Conservation (phyloP, 2,113 vertebrate genomes). For the Reinhardtius hippoglossoides region DNA sequence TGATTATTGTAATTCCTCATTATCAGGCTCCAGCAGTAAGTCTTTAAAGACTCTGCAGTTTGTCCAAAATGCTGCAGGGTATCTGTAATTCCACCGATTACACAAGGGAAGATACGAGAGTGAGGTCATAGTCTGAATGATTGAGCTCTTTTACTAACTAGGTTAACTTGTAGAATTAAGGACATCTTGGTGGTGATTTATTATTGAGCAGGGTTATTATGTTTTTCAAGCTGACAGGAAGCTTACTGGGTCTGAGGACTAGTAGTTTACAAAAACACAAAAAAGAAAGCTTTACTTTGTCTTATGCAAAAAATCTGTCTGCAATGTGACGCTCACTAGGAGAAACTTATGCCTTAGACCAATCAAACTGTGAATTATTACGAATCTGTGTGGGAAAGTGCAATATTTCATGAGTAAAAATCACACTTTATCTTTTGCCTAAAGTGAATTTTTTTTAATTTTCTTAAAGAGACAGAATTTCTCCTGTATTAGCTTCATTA, state of each 20-base stretch:
- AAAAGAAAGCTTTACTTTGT: conserved; percentile 63
- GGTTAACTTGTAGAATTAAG: background rate
- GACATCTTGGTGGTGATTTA: conserved; percentile 27
- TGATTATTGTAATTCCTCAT: too few relatives aligned
- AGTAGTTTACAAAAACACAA: conserved; percentile 20
- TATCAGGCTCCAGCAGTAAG: too few relatives aligned
- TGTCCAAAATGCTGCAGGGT: too few relatives aligned
- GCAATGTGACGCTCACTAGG: conserved; percentile 35
- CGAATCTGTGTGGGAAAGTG: conserved; percentile 69
- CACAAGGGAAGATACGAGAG: conserved; percentile 33
- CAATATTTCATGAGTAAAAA: conserved; percentile 74
- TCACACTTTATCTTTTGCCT: conserved; percentile 43
- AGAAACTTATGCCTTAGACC: conserved; percentile 57
- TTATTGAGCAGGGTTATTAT: conserved; percentile 15
- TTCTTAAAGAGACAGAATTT: background rate
- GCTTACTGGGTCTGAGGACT: conserved; percentile 4
- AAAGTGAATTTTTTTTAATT: conserved; percentile 22
- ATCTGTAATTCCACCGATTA: conserved; percentile 39
- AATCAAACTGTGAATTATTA: conserved; percentile 79
- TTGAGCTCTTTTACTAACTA: background rate
- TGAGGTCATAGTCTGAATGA: background rate
- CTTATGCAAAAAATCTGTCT: conserved; percentile 36
- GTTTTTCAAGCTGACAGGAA: background rate
- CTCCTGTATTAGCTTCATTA: too few relatives aligned
- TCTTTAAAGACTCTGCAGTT: too few relatives aligned